These are phyloP conservation scores for Allygus modestus DNA, from an alignment of 2,888 invertebrate species.

Conservation along the genomic window DNA sequence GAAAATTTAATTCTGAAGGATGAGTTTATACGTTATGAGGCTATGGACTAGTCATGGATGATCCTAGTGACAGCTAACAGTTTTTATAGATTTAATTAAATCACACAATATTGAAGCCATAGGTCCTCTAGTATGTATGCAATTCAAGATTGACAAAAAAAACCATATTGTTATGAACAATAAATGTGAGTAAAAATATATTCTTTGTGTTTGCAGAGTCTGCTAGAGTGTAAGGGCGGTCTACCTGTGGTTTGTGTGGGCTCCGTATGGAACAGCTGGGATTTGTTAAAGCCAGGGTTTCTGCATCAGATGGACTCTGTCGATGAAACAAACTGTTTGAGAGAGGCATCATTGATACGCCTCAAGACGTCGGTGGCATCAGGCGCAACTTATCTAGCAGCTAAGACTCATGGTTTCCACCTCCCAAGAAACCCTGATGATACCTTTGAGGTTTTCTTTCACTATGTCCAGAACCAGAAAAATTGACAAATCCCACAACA, in stretches of 20 bases:
- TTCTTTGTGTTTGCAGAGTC: slow-evolving; percentile 73
- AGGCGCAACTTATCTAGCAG: slow-evolving; percentile 92
- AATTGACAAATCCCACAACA: too few species aligned
- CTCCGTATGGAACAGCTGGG: slow-evolving; percentile 97
- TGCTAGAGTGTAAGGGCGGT: slow-evolving; percentile 78
- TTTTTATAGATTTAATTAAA: too few species aligned
- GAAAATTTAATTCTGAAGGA: too few species aligned
- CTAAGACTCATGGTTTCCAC: slow-evolving; percentile 81
- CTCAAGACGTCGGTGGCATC: slow-evolving; percentile 87
- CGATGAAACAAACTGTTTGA: slow-evolving; percentile 68
- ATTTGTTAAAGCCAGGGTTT: slow-evolving; percentile 85
- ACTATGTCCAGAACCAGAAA: slow-evolving; percentile 73
- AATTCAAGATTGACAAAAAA: too few species aligned
- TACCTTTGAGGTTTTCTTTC: slow-evolving; percentile 78
- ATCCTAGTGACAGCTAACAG: too few species aligned
- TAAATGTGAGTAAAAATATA: neutral
- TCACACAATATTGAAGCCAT: too few species aligned
- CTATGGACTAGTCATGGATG: too few species aligned
- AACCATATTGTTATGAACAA: too few species aligned
- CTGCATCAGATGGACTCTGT: slow-evolving; percentile 76
- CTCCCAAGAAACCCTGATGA: slow-evolving; percentile 82
- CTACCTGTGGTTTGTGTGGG: slow-evolving; percentile 93
- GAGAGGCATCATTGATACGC: slow-evolving; percentile 81
- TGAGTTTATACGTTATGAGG: too few species aligned
- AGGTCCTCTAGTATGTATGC: too few species aligned